A percentile compares a stretch with the other conserved stretches of the same genome.
Conservation (phyloP, 2,113 vertebrate species). For the Heterotis niloticus region DNA sequence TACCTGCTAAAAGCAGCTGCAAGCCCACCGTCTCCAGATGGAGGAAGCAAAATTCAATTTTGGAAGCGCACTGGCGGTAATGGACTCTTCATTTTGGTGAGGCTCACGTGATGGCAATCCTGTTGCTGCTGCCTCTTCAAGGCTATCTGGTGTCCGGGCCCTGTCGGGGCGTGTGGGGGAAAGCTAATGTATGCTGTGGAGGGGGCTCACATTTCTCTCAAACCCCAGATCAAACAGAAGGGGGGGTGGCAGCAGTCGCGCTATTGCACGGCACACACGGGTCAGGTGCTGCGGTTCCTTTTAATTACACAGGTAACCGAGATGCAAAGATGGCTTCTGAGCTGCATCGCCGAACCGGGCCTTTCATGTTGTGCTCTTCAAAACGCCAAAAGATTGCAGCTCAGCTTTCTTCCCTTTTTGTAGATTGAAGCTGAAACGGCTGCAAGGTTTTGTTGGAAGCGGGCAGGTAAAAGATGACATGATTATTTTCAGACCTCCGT, state of each 20-base stretch:
- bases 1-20: slow-evolving; percentile 23
- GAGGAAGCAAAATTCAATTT: slow-evolving; percentile 16
- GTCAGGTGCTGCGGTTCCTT: neutral
- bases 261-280: neutral
- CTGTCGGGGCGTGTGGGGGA: neutral
- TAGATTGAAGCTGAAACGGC: slow-evolving; percentile 23
- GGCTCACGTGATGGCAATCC: neutral
- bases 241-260: slow-evolving; percentile 11
- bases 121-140: slow-evolving; percentile 8
- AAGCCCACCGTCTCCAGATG: neutral
- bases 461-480: slow-evolving; percentile 21
- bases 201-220: slow-evolving; percentile 29
- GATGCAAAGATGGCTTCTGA: slow-evolving; percentile 9
- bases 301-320: slow-evolving; percentile 19
- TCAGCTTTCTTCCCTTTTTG: neutral
- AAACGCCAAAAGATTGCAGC: slow-evolving; percentile 6
- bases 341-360: neutral
- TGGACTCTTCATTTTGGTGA: slow-evolving; percentile 14
- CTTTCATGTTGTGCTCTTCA: slow-evolving; percentile 20
- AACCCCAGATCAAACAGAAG: slow-evolving; percentile 14
- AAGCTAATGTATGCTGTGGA: slow-evolving; percentile 18
- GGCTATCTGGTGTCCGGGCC: slow-evolving; percentile 26
- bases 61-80: slow-evolving; percentile 8
- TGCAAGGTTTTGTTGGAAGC: slow-evolving; percentile 27
- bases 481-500: slow-evolving; percentile 23